Evolutionary conservation across 2,113 vertebrate species (phyloP), one percentile per base, ranked within the genome.

Genomic region (Acinonyx jubatus): DNA sequence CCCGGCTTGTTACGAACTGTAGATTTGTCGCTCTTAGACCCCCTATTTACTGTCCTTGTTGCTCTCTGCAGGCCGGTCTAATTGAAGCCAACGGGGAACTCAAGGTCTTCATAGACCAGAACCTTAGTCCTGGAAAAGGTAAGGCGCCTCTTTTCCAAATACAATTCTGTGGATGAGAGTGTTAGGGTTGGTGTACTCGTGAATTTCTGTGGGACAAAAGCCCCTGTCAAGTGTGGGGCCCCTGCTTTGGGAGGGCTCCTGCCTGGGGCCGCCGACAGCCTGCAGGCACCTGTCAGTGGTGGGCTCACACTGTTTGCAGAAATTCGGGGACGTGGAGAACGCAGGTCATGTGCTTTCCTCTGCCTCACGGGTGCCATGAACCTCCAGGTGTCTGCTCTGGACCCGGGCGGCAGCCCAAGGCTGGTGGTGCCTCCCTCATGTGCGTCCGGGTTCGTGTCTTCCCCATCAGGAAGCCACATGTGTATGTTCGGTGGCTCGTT

Each of bases 91-190:
- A 99, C 98, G 99, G 99, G 99, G 99, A 99, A 98, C 99, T 99
- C 98, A 99, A 99, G 99, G 99, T 99, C 99, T 99, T 99, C 98
- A 99, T 99, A 98, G 99, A 99, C 99, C 99, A 99, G 99, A 99
- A 99, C 99, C 98, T 99, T 97, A 99, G 99, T 99, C 99, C 99
- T 63, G 99, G 99, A 97, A 99, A 99, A 99, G 99, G 99, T 99
- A 99, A 99, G 98, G 63, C 27, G 14, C 89, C 57, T 0, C 0
- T 65, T 68, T 2, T 1, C 1, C 81, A 76, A 92, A 93, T 7
- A 15, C 31, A 8, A 15, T 68, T 65, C 80, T 94, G 80, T 36
- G 18, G 79, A 27, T 55, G 6, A 48, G 4, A n/a, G 48, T 74
- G 78, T 69, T 50, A 4, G 15, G 36, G 8, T n/a, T 41, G 31